phyloP scores from a whole-genome alignment of 2,113 vertebrate species.

The Cololabis saira region DNA sequence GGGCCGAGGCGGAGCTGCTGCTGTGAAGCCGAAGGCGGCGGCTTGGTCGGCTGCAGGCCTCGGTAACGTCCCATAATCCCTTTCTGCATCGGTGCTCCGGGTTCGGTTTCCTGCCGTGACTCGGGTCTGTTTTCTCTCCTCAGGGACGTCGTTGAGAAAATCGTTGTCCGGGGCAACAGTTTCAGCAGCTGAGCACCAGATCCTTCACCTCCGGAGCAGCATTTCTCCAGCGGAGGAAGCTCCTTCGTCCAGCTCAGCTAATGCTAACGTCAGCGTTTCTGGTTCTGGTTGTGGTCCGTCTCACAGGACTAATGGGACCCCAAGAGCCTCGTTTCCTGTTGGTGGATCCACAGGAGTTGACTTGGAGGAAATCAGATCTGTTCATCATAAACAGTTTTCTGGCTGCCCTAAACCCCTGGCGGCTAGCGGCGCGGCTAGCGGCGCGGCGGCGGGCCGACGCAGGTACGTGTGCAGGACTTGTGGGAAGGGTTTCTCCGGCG shows the following conservation, averaged over 20 bases:
- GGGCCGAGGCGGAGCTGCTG: conserved; percentile 55
- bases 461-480: conserved; percentile 71
- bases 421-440: rapidly evolving
- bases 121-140: too few relatives aligned
- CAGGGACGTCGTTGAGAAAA: too few relatives aligned
- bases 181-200: too few relatives aligned
- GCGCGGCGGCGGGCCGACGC: conserved; percentile 41
- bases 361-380: not conserved
- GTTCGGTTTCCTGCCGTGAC: not conserved
- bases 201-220: too few relatives aligned
- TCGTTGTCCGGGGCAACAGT: too few relatives aligned
- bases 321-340: too few relatives aligned
- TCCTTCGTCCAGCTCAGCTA: too few relatives aligned
- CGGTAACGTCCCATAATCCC: not conserved
- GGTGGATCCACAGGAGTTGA: conserved; percentile 7
- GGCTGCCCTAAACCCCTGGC: not conserved
- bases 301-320: too few relatives aligned
- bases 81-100: conserved; percentile 4
- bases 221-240: too few relatives aligned
- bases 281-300: too few relatives aligned
- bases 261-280: too few relatives aligned
- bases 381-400: conserved; percentile 4
- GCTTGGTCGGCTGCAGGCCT: not conserved
- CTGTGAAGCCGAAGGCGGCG: conserved; percentile 45
- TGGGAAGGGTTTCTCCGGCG: conserved; percentile 73